Evolutionary conservation across 2,888 invertebrate genomes (phyloP).

Genomic region (Catocala nupta): DNA sequence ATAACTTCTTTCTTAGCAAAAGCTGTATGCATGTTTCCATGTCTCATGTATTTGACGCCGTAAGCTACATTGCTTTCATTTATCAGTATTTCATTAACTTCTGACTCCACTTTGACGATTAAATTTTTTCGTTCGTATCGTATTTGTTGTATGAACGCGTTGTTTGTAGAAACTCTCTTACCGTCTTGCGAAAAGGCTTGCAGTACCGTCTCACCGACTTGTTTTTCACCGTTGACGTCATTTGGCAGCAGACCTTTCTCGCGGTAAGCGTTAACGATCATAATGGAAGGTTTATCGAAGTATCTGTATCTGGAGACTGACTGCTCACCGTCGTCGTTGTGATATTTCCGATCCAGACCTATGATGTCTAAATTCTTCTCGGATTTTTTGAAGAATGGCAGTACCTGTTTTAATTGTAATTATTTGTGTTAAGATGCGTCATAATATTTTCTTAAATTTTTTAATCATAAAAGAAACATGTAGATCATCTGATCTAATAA

Average conservation of each 20-base stretch:
- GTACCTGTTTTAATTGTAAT: not conserved
- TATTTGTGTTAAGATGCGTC: too few species aligned
- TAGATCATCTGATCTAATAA: too few species aligned
- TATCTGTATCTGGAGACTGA: slow-evolving; percentile 88
- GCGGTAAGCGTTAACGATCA: slow-evolving; percentile 85
- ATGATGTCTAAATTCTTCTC: slow-evolving; percentile 87
- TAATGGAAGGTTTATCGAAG: slow-evolving; percentile 85
- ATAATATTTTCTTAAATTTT: too few species aligned
- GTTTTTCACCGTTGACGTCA: slow-evolving; percentile 85
- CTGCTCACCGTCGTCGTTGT: slow-evolving; percentile 88
- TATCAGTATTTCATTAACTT: slow-evolving; percentile 86
- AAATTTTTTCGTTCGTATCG: slow-evolving; percentile 84
- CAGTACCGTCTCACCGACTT: slow-evolving; percentile 86
- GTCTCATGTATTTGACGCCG: slow-evolving; percentile 46
- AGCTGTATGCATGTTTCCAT: slow-evolving; percentile 56
- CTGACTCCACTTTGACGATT: slow-evolving; percentile 79
- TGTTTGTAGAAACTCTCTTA: slow-evolving; percentile 87
- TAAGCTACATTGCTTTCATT: slow-evolving; percentile 65
- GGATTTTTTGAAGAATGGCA: slow-evolving; percentile 85
- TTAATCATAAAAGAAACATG: too few species aligned
- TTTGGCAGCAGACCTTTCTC: slow-evolving; percentile 86
- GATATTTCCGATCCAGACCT: slow-evolving; percentile 82
- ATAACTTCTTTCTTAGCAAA: slow-evolving; percentile 68
- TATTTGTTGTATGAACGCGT: slow-evolving; percentile 89
- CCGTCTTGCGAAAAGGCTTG: slow-evolving; percentile 87